These are phyloP conservation scores for Listronotus oregonensis DNA, from an alignment of 1,140 invertebrate species.

Conservation along the genomic window DNA sequence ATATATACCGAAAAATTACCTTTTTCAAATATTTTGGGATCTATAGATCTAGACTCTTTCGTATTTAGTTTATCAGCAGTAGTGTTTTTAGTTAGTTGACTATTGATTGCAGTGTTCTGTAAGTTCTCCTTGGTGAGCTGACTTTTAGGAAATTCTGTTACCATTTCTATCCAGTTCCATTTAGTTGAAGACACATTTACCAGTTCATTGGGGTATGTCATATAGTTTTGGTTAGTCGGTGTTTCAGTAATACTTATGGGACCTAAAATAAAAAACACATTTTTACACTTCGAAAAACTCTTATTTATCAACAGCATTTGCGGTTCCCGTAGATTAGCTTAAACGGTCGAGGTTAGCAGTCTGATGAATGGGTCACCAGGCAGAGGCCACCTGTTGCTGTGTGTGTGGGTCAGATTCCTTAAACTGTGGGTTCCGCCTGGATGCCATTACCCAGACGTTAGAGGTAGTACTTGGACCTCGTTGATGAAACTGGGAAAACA, in stretches of 20 bases:
- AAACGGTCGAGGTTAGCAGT: no score
- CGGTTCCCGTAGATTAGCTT: no score
- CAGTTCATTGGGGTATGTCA: conserved; percentile 26
- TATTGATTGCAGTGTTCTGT: not conserved
- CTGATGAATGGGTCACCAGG: no score
- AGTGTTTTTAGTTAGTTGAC: not conserved
- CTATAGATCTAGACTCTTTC: not conserved
- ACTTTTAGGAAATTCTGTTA: conserved; percentile 26
- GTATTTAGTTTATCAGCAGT: not conserved
- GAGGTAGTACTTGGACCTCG: no score
- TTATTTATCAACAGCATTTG: no score
- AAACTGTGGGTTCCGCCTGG: no score
- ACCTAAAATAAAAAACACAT: conserved; percentile 11
- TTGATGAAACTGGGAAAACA: no score
- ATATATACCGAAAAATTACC: not conserved
- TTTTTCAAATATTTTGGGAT: conserved; percentile 8
- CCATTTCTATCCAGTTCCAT: conserved; percentile 38
- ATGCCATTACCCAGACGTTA: no score
- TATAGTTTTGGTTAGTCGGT: not conserved
- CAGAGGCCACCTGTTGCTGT: no score
- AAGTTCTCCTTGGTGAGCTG: not conserved
- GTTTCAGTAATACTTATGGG: not conserved
- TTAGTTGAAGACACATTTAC: conserved; percentile 43
- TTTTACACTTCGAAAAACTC: no score
- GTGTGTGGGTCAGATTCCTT: no score